Base-by-base conservation (phyloP, 1,140 invertebrate species). In the Trachymyrmex septentrionalis region DNA sequence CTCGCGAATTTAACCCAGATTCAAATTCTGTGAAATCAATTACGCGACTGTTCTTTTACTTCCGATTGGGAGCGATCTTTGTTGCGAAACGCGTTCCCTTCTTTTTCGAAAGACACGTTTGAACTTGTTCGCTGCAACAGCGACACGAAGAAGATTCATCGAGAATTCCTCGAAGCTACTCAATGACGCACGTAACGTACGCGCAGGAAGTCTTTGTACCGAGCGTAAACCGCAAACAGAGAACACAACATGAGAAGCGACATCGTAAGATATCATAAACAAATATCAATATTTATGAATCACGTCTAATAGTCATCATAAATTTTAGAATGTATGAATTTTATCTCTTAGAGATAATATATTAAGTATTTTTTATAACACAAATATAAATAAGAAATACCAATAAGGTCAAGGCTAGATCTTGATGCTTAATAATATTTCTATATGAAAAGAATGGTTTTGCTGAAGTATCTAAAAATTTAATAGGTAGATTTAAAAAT, bases 1-100 rank as follows among this genome's bases (percentile, higher is more conserved):
- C 30, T 72, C 57, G 30, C 61, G 67, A 21, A 67, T 87, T 85
- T 88, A 85, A 72, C 59, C 63, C 77, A 72, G 69, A 80, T 77
- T 59, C 63, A 61, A 64, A 82, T 73, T 86, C 71, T 48, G 71
- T 44, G 61, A 61, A 34, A 77, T 77, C 50, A 85, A 77, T 77
- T 71, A 71, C 30, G 55, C 81, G 61, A n/a, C 38, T 71, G 57
- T 44, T 75, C 21, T 66, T 66, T 84, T 64, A 69, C 34, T 66
- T 27, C 76, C 48, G 78, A 81, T 86, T 57, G 48, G 59, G 24
- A 57, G 66, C n/a, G n/a, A 72, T 84, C 55, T 44, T 85, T 66
- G 66, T 77, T 80, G 61, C 61, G 48, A 64, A 85, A 55, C 38
- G 27, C 59, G 24, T 66, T 64, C 57, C 53, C 73, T 27, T 61